Base-by-base conservation (phyloP, 2,888 invertebrate genomes). In the Nomada flava region DNA sequence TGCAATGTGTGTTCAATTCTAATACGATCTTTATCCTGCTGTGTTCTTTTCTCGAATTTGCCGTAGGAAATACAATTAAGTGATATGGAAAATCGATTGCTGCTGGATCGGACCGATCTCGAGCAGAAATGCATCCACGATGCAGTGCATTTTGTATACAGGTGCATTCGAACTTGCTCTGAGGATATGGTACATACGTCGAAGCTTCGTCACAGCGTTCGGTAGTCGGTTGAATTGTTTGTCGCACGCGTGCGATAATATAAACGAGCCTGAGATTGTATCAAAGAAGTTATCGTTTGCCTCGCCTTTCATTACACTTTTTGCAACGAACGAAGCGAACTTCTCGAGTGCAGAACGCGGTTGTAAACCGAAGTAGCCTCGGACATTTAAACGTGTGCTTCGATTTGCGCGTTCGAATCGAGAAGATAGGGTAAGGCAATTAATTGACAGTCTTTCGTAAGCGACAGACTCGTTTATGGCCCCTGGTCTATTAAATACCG, bases 131-230 rank as follows among this genome's bases (percentile, higher is more conserved):
- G 62, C 62, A 59, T 59, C 63, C 64, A 53, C 57, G 74, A 76
- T 55, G 75, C 76, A 42, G 79, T 79, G 79, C 64, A 29, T 70
- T 53, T 57, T 26, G 68, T 47, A 5, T 69, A 63, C 11, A 44
- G 59, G 65, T 70, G 76, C 79, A 47, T 70, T 70, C 15, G 52
- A 79, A 29, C 9, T 64, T 55, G 70, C 64, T 67, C 26, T 1
- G 63, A 53, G 69, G 42, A 26, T 71, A 60, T 60, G 70, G 55
- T 79, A 79, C 79, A 70, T 76, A 76, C 79, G 75, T 79, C 53
- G 70, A 79, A 79, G 70, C 75, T 75, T 79, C 74, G 55, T 64
- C 52, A 74, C 74, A 52, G 74, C 78, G 62, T 42, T 69, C 52
- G 50, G 64, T 79, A 67, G 76, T 65, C 60, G 62, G 79, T 59